Base-by-base conservation (phyloP, 2,797 vertebrate genomes). In the Corythornis leucogaster region DNA sequence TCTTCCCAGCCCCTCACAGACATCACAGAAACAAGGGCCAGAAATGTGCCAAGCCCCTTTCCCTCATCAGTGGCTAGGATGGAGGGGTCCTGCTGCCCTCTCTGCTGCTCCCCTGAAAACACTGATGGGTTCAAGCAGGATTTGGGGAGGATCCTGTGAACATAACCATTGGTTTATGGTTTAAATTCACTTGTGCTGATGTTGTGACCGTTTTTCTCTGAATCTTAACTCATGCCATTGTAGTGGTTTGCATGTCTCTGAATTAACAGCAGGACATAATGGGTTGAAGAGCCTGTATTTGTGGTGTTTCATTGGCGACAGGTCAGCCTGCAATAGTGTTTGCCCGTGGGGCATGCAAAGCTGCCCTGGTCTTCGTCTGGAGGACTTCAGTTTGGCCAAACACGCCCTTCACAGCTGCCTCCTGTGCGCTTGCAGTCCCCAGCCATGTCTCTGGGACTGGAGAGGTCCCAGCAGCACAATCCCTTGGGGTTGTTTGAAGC, bases 131-230 rank as follows among this genome's bases (percentile, higher is more conserved):
- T 9, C 38, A 9, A 2, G 8, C 43, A 69, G 87, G 70, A 25
- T 2, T 0, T 31, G 66, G 58, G 80, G 42, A 31, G 51, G 24
- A 63, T 42, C 38, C 76, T 55, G 6, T 3, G 8, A 25, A 8
- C 15, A 0, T 51, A 57, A 2, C 15, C 30, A 12, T 45, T 2
- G 12, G 17, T 9, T 38, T 53, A 3, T 22, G 30, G 38, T n/a
- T n/a, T 30, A 28, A 70, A 66, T 28, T 21, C 28, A 5, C 57
- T 59, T 17, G 4, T 43, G 35, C 59, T 11, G 3, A 2, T n/a
- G 33, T 22, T 6, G 4, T 17, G 33, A 19, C 53, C 53, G 35
- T 24, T 71, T 68, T 69, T 24, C 57, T 63, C 45, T 67, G 91
- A 21, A 5, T 90, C 69, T 63, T 75, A 38, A 42, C 78, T 92